Evolutionary conservation across 2,113 vertebrate species (phyloP), one percentile per base, ranked within the genome.

Genomic region (Pterocles burchelli): DNA sequence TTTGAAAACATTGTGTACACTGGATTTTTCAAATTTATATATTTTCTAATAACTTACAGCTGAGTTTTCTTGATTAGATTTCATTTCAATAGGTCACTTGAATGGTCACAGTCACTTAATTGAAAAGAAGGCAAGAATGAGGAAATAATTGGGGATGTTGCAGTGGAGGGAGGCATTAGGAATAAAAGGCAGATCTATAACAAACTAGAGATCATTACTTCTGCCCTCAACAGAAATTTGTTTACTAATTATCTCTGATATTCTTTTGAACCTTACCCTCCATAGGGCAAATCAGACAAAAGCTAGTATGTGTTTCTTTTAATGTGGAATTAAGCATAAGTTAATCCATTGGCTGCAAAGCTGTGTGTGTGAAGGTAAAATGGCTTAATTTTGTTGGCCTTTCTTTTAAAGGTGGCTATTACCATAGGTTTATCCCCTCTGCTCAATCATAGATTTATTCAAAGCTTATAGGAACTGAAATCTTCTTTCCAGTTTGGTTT

Each of bases 381-480:
- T 2, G 3, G 8, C 25, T 45, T 34, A 21, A 48, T 73, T 70
- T 63, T 41, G 6, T 72, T 68, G 20, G 24, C 3, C 1, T 0
- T 49, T 58, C 26, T n/a, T 59, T 80, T 73, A 26, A 10, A 52
- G 31, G 9, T 59, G 38, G 4, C 61, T 49, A 20, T 17, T 59
- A 80, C 59, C 59, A 77, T 81, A 76, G 31, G 9, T 58, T 94
- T 90, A 26, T 85, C 10, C 10, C 25, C 6, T 87, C 26, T 34
- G 14, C 14, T 79, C 36, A 45, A 13, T 45, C 31, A n/a, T 7
- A 43, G 17, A 43, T 76, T 86, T 58, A 33, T 57, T 58, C 16
- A 49, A 43, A 85, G 43, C 11, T 76, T 76, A 48, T 57, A 38
- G 52, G 28, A 76, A 59, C 63, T 63, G 38, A 73, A 88, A 25